Evolutionary conservation across 2,888 invertebrate genomes (phyloP).

Genomic region (Cantharis rustica): DNA sequence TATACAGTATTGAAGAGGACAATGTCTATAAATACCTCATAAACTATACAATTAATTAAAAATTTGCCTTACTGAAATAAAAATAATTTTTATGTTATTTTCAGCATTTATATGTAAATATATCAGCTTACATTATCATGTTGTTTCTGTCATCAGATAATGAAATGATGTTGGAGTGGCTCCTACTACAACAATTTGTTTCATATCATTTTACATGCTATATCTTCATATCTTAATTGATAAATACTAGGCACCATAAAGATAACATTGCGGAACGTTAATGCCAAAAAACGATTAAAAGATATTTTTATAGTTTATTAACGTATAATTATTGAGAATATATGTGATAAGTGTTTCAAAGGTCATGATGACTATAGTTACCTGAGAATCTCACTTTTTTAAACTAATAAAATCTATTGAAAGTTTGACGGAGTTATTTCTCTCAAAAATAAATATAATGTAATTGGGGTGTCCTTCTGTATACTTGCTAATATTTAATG

Average conservation of each 20-base stretch:
- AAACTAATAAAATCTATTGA: too few relatives aligned
- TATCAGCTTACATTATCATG: constrained; percentile 39
- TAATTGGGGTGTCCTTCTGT: too few relatives aligned
- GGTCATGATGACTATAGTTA: neutral
- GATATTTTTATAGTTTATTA: neutral
- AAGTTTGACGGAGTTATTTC: too few relatives aligned
- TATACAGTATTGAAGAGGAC: neutral
- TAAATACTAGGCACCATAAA: constrained; percentile 47
- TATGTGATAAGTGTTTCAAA: neutral
- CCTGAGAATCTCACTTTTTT: neutral
- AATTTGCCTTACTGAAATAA: neutral
- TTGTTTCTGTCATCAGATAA: constrained; percentile 50
- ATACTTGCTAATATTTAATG: too few relatives aligned
- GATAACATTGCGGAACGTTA: constrained; percentile 41
- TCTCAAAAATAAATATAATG: too few relatives aligned
- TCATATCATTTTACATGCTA: constrained; percentile 53
- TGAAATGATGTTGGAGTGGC: constrained; percentile 43
- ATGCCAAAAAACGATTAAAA: neutral
- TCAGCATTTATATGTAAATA: constrained; percentile 16
- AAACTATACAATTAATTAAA: neutral
- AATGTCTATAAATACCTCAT: neutral
- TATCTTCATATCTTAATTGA: constrained; percentile 54
- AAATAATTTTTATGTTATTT: neutral
- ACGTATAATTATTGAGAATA: neutral
- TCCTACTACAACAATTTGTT: constrained; percentile 53